phyloP scores from a whole-genome alignment of 92 coral and sea anemone species.

The Palythoa grandis region DNA sequence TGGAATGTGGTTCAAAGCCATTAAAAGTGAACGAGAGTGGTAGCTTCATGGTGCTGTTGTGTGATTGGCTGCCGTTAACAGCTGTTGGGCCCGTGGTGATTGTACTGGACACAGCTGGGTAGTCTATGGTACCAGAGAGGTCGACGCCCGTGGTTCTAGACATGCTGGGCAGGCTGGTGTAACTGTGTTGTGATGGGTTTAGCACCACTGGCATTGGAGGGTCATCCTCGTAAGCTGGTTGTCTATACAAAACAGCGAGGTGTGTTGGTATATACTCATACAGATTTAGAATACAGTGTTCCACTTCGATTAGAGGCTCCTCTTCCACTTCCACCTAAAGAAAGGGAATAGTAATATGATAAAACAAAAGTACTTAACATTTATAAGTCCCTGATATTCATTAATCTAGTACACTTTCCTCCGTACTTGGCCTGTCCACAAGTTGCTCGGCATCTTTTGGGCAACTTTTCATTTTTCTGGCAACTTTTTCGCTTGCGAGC shows the following conservation, averaged over 20 bases:
- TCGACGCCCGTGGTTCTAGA: slow-evolving; percentile 1
- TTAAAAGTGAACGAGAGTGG: neutral
- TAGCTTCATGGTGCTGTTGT: neutral
- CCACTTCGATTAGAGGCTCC: neutral
- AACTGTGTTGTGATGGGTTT: neutral
- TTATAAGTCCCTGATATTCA: too few species aligned
- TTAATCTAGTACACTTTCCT: too few species aligned
- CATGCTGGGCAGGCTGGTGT: neutral
- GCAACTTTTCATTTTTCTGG: too few species aligned
- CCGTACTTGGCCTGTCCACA: too few species aligned
- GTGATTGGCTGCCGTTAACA: neutral
- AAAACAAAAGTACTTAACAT: neutral
- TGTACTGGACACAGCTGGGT: neutral
- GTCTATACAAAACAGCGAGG: slow-evolving; percentile 16
- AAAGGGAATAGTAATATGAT: neutral
- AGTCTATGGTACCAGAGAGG: neutral
- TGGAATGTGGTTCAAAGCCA: neutral
- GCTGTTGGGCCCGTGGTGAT: neutral
- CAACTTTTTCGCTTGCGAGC: too few species aligned
- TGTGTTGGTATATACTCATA: neutral
- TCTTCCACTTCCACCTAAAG: slow-evolving; percentile 5
- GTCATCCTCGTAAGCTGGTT: slow-evolving; percentile 14
- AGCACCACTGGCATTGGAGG: slow-evolving; percentile 17
- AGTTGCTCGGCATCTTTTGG: too few species aligned
- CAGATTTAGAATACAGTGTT: slow-evolving; percentile 17